Conservation (phyloP, 2,888 invertebrate genomes). For the Phlogophora meticulosa region DNA sequence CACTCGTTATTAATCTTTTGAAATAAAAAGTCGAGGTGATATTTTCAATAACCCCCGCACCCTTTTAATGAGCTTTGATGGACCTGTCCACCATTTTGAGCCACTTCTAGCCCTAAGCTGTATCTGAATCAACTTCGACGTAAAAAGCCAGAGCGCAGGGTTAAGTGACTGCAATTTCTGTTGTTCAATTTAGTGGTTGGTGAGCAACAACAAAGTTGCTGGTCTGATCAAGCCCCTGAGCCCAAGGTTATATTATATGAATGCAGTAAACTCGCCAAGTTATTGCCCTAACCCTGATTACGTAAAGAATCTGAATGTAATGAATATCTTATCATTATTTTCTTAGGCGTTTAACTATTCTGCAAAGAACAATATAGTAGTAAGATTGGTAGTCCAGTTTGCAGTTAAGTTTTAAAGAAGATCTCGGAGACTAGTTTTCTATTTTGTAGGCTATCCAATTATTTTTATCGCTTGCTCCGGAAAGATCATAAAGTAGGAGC, state of each 20-base stretch:
- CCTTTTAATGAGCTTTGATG: too few species aligned
- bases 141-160: too few species aligned
- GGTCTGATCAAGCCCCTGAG: conserved; percentile 13
- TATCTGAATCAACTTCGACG: too few species aligned
- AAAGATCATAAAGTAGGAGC: conserved; percentile 16
- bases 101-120: too few species aligned
- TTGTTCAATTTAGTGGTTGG: not conserved
- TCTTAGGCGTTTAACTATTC: conserved; percentile 31
- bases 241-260: conserved; percentile 49
- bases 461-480: conserved; percentile 31
- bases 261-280: conserved; percentile 56
- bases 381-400: conserved; percentile 13
- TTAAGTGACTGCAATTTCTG: too few species aligned
- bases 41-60: too few species aligned
- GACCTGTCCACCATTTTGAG: too few species aligned
- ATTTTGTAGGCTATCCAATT: conserved; percentile 33
- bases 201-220: not conserved
- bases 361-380: conserved; percentile 24
- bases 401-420: conserved; percentile 26
- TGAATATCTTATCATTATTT: conserved; percentile 55
- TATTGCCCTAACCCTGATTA: conserved; percentile 53
- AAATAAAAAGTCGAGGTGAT: too few species aligned
- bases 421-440: conserved; percentile 14
- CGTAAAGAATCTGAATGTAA: conserved; percentile 36
- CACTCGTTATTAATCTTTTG: too few species aligned